Evolutionary conservation across 2,888 invertebrate species (phyloP).

Genomic region (Schizaphis graminum): DNA sequence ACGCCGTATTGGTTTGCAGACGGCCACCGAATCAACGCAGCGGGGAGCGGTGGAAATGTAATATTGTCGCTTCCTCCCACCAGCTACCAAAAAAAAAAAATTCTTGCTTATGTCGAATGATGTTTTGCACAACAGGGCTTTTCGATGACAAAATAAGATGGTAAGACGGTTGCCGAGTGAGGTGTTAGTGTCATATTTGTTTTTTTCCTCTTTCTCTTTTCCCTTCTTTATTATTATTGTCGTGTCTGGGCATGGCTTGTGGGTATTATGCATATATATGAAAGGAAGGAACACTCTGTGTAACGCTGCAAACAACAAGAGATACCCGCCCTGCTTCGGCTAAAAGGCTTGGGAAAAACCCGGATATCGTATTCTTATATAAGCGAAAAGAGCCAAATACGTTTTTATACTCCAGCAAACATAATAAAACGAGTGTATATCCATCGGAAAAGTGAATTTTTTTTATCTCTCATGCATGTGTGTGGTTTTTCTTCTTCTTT

Average conservation of each 20-base stretch:
- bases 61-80: not conserved
- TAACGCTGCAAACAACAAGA: conserved; percentile 24
- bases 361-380: conserved; percentile 51
- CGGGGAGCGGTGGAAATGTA: conserved; percentile 8
- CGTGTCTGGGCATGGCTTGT: conserved; percentile 32
- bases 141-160: conserved; percentile 62
- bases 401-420: conserved; percentile 64
- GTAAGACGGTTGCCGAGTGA: conserved; percentile 46
- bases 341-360: conserved; percentile 47
- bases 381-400: conserved; percentile 53
- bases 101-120: conserved; percentile 29
- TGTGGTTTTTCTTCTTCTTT: not conserved
- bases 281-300: conserved; percentile 46
- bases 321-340: conserved; percentile 23
- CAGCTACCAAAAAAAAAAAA: not conserved
- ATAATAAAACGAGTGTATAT: conserved; percentile 59
- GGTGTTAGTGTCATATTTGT: conserved; percentile 65
- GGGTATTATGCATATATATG: conserved; percentile 23
- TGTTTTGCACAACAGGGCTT: conserved; percentile 45
- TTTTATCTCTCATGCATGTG: conserved; percentile 5
- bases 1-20: conserved; percentile 6
- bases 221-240: conserved; percentile 2
- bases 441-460: conserved; percentile 59
- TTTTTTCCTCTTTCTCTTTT: not conserved
- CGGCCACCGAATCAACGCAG: not conserved